These are phyloP conservation scores for Biston stratarius DNA, from an alignment of 2,888 invertebrate genomes.

Conservation along the genomic window DNA sequence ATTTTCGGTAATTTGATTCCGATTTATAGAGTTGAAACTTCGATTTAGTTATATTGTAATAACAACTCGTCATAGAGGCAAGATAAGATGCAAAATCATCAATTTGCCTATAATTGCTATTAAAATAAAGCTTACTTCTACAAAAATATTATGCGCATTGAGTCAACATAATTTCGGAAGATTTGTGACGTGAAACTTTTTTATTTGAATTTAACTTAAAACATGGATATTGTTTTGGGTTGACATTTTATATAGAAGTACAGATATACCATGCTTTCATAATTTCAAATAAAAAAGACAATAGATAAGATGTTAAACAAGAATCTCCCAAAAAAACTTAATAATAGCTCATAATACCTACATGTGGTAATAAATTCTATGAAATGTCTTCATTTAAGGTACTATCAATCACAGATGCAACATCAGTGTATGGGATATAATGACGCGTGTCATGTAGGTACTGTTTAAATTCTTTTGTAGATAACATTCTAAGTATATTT, in stretches of 20 bases:
- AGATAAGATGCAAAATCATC: slow-evolving; percentile 57
- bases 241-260: not conserved
- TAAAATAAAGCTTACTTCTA: slow-evolving; percentile 40
- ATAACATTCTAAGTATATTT: slow-evolving; percentile 54
- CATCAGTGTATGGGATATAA: slow-evolving; percentile 51
- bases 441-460: not conserved
- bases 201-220: slow-evolving; percentile 57
- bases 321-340: slow-evolving; percentile 40
- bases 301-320: slow-evolving; percentile 29
- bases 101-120: slow-evolving; percentile 44
- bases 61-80: slow-evolving; percentile 46
- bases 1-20: not conserved
- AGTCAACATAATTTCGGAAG: slow-evolving; percentile 21
- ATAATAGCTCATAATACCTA: slow-evolving; percentile 32
- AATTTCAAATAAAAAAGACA: slow-evolving; percentile 44
- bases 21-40: not conserved
- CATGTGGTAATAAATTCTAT: slow-evolving; percentile 49
- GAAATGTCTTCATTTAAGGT: slow-evolving; percentile 58
- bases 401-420: slow-evolving; percentile 77
- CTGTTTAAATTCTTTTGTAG: slow-evolving; percentile 53
- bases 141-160: slow-evolving; percentile 26
- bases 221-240: slow-evolving; percentile 30
- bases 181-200: slow-evolving; percentile 49
- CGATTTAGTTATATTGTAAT: slow-evolving; percentile 20
- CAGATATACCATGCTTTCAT: slow-evolving; percentile 48